These are phyloP conservation scores for Orientallactaga sibirica DNA, from an alignment of 2,797 vertebrate species.

Conservation along the genomic window DNA sequence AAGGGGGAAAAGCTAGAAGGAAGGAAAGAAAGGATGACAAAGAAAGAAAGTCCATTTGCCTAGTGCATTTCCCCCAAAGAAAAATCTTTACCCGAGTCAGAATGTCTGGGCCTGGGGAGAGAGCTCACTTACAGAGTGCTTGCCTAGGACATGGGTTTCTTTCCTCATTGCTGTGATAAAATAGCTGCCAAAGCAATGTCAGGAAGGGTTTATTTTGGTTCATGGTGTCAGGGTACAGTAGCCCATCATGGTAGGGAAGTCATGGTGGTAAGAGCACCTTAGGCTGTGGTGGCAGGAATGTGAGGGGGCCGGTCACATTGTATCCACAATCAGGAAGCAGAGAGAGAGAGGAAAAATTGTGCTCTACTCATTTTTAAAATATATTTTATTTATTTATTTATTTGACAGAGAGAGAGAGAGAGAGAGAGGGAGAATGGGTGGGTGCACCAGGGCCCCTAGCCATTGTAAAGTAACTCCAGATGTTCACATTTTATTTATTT, in stretches of 20 bases:
- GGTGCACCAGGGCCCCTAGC: no score
- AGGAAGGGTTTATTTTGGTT: neutral
- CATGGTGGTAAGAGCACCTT: no score
- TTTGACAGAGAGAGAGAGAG: no score
- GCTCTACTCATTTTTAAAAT: no score
- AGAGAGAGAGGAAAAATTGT: no score
- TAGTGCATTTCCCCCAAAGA: slow-evolving; percentile 4
- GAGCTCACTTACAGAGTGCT: neutral
- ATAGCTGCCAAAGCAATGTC: neutral
- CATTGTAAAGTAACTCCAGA: no score
- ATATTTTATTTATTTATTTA: no score
- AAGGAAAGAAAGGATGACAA: neutral
- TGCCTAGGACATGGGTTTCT: neutral
- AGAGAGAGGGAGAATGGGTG: no score
- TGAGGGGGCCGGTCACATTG: no score
- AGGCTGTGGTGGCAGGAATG: no score
- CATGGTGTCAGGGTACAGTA: neutral
- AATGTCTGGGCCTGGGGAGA: neutral
- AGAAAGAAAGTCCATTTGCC: slow-evolving; percentile 31
- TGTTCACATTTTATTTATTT: no score
- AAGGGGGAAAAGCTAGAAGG: neutral
- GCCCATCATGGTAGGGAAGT: no score
- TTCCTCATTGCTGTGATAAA: neutral
- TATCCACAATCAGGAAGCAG: neutral
- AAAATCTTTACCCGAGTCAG: slow-evolving; percentile 31